Conservation (phyloP, 2,797 vertebrate genomes). For the Clarias fuscus region DNA sequence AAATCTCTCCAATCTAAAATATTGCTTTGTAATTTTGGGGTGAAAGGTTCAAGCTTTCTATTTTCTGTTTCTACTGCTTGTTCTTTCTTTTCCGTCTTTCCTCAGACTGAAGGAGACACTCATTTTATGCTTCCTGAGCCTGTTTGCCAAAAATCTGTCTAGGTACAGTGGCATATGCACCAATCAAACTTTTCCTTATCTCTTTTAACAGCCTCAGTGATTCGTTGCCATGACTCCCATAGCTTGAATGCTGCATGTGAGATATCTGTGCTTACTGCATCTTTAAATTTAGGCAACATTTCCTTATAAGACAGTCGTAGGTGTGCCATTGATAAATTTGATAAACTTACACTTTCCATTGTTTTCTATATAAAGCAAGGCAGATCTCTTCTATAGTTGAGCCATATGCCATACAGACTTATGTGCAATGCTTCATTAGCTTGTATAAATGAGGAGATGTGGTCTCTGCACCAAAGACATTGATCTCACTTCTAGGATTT, state of each 20-base stretch:
- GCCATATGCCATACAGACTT: neutral
- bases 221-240: neutral
- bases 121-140: neutral
- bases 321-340: neutral
- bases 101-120: neutral
- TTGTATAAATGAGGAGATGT: neutral
- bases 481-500: neutral
- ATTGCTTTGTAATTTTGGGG: neutral
- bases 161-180: neutral
- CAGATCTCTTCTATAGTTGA: neutral
- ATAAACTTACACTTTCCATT: neutral
- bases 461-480: neutral
- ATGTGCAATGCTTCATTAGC: neutral
- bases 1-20: neutral
- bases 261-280: neutral
- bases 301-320: neutral
- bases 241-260: neutral
- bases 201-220: constrained; percentile 3
- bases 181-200: neutral
- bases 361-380: neutral
- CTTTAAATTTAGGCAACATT: neutral
- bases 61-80: no score
- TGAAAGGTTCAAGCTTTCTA: neutral
- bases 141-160: neutral
- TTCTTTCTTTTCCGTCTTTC: neutral